Percentiles rank a stretch among this genome's conserved stretches.
These are phyloP conservation scores for Paratilapia polleni DNA, from an alignment of 2,113 vertebrate species.

Conservation along the genomic window DNA sequence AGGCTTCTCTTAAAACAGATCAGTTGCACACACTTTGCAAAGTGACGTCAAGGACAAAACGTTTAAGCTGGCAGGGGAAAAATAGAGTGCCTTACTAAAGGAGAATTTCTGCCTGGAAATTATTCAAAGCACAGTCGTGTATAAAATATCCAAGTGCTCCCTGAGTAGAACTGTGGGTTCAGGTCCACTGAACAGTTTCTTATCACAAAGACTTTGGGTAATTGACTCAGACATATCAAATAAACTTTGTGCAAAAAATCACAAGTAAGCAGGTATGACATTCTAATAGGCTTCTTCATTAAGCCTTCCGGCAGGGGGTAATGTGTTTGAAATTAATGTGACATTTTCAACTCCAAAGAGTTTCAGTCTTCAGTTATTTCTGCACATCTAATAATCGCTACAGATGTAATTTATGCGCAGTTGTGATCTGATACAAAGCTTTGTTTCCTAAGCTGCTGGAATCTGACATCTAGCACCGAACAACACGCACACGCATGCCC, in stretches of 20 bases:
- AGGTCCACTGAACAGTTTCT: conserved; percentile 84
- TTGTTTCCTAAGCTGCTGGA: conserved; percentile 80
- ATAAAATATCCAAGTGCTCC: conserved; percentile 82
- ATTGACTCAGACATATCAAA: conserved; percentile 90
- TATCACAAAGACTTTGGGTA: conserved; percentile 88
- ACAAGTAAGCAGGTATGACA: conserved; percentile 91
- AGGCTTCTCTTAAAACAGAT: conserved; percentile 32
- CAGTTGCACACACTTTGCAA: conserved; percentile 82
- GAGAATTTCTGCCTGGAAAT: conserved; percentile 82
- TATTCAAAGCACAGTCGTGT: conserved; percentile 85
- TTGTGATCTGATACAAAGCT: conserved; percentile 81
- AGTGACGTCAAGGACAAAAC: conserved; percentile 86
- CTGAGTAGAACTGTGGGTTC: conserved; percentile 81
- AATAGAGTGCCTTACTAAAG: conserved; percentile 80
- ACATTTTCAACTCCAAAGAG: conserved; percentile 88
- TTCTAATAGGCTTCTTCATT: conserved; percentile 90
- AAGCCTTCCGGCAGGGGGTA: conserved; percentile 81
- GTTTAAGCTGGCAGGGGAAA: conserved; percentile 75
- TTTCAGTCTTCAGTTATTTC: conserved; percentile 79
- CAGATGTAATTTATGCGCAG: conserved; percentile 83
- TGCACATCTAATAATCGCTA: conserved; percentile 72
- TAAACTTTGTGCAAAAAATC: conserved; percentile 88
- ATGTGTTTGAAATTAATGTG: conserved; percentile 88
- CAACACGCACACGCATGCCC: conserved; percentile 71
- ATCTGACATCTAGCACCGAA: conserved; percentile 81